These are phyloP conservation scores for Zaprionus camerounensis DNA, from an alignment of 1,140 invertebrate species.

Conservation along the genomic window DNA sequence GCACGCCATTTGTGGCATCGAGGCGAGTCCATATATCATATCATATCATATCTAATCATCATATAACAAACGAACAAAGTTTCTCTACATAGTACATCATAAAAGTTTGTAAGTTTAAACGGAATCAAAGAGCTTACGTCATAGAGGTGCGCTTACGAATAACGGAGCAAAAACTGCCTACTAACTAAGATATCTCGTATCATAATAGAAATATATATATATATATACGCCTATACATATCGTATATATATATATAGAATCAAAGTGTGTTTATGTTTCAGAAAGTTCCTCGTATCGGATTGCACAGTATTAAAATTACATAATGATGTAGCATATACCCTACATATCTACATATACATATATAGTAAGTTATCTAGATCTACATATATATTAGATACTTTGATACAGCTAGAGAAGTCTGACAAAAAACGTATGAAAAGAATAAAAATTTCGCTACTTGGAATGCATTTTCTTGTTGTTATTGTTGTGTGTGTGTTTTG, in stretches of 20 bases:
- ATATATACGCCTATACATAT: constrained; percentile 31
- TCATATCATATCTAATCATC: constrained; percentile 26
- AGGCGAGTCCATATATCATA: neutral
- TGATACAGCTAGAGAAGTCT: constrained; percentile 43
- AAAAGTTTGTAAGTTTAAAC: constrained; percentile 62
- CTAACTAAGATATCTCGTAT: constrained; percentile 54
- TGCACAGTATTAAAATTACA: constrained; percentile 58
- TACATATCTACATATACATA: constrained; percentile 26
- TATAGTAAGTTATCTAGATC: constrained; percentile 39
- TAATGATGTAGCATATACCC: constrained; percentile 36
- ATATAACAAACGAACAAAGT: constrained; percentile 64
- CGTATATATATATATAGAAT: constrained; percentile 44
- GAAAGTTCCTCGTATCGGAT: constrained; percentile 31
- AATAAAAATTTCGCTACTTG: constrained; percentile 71
- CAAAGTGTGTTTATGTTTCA: constrained; percentile 22
- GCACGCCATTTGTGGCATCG: constrained; percentile 24
- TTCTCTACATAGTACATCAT: constrained; percentile 44
- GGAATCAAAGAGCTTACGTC: constrained; percentile 72
- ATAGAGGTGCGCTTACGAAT: constrained; percentile 62
- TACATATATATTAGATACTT: constrained; percentile 36
- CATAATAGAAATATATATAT: constrained; percentile 30
- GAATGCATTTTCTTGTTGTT: constrained; percentile 62
- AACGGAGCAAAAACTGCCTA: constrained; percentile 65
- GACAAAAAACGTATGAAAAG: constrained; percentile 48
- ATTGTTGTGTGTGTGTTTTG: constrained; percentile 25